A percentile compares a stretch with the other conserved stretches of the same genome.
Evolutionary conservation across 2,888 invertebrate genomes (phyloP).

Genomic region (Hirudinaria manillensis): DNA sequence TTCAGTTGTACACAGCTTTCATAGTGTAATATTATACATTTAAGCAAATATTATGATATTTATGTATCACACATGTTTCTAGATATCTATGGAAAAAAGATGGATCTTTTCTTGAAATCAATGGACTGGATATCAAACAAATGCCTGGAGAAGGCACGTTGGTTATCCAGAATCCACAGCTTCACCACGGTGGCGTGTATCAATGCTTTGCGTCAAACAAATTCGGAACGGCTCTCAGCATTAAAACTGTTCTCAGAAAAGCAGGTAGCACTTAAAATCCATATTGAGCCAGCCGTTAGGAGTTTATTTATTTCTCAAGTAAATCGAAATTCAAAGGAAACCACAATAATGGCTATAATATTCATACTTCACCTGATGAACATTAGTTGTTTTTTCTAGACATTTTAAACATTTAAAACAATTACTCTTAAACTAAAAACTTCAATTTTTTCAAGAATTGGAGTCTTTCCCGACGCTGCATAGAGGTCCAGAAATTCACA

Average conservation of each 20-base stretch:
- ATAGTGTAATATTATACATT: too few relatives aligned
- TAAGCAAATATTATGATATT: too few relatives aligned
- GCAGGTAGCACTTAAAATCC: conserved; percentile 28
- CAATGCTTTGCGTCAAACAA: conserved; percentile 89
- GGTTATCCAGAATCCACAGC: conserved; percentile 25
- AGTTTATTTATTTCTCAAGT: too few relatives aligned
- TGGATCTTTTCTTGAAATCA: conserved; percentile 21
- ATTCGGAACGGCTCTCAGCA: conserved; percentile 62
- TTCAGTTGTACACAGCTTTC: too few relatives aligned
- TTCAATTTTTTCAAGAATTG: conserved; percentile 14
- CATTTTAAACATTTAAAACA: background rate
- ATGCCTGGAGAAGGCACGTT: conserved; percentile 30
- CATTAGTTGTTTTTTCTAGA: background rate
- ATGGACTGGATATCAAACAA: conserved; percentile 25
- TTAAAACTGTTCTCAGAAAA: conserved; percentile 35
- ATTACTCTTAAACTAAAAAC: background rate
- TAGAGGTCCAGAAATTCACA: conserved; percentile 30
- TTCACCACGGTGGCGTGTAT: conserved; percentile 67
- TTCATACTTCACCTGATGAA: conserved; percentile 27
- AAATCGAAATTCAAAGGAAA: too few relatives aligned
- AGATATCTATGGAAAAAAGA: conserved; percentile 34
- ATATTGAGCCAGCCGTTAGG: too few relatives aligned
- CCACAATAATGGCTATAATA: too few relatives aligned
- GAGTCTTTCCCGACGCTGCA: conserved; percentile 31
- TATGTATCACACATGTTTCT: background rate